These are phyloP conservation scores for Drosophila neocordata DNA, from an alignment of 1,140 invertebrate genomes.

Conservation along the genomic window DNA sequence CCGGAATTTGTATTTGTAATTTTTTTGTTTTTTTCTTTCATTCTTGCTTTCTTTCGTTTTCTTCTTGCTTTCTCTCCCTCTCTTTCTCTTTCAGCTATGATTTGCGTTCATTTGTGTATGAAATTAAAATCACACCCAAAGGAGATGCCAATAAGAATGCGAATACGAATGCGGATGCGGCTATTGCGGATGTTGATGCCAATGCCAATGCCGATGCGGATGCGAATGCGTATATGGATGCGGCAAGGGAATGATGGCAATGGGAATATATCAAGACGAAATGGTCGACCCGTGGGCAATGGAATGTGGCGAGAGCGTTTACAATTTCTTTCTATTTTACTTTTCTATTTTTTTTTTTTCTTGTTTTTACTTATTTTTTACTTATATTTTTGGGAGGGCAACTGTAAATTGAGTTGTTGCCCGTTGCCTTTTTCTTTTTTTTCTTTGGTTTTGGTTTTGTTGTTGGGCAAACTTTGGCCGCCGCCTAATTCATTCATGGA, in stretches of 20 bases:
- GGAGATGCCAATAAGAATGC: conserved; percentile 52
- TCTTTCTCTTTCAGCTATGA: conserved; percentile 36
- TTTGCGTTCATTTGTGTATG: conserved; percentile 82
- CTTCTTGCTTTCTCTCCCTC: not conserved
- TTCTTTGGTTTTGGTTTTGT: conserved; percentile 40
- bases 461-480: conserved; percentile 66
- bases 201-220: not conserved
- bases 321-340: conserved; percentile 1
- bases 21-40: conserved; percentile 43
- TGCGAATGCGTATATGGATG: conserved; percentile 7
- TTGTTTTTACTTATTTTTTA: no score
- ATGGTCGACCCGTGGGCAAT: conserved; percentile 67
- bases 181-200: not conserved
- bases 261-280: conserved; percentile 32
- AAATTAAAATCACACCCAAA: conserved; percentile 82
- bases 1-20: conserved; percentile 25
- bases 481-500: conserved; percentile 77
- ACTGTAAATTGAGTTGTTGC: conserved; percentile 81
- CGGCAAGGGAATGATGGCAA: conserved; percentile 11
- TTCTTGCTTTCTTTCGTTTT: not conserved
- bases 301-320: conserved; percentile 29
- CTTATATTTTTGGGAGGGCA: conserved; percentile 39
- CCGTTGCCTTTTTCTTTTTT: conserved; percentile 24
- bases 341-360: conserved; percentile 3
- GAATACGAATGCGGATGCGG: conserved; percentile 1